phyloP scores from a whole-genome alignment of 2,888 invertebrate species.

The Cosmia pyralina region DNA sequence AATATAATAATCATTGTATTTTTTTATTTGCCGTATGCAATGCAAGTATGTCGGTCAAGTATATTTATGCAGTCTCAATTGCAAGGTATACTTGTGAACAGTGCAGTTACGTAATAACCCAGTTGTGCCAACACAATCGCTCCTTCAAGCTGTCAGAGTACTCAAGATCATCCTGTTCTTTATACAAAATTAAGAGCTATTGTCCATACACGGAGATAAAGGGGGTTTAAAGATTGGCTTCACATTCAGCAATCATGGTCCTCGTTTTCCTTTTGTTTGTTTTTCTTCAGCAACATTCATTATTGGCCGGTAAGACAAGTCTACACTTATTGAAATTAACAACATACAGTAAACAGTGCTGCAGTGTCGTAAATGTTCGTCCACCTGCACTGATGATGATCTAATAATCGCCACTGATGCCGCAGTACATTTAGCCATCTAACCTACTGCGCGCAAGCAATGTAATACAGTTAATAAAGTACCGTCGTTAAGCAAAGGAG shows the following conservation, averaged over 20 bases:
- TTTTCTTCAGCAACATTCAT: background rate
- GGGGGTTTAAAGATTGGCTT: background rate
- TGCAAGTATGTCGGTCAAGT: slow-evolving; percentile 41
- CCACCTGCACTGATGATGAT: no score
- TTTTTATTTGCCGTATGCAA: slow-evolving; percentile 10
- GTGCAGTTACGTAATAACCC: slow-evolving; percentile 6
- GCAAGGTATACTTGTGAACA: slow-evolving; percentile 21
- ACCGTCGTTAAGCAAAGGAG: no score
- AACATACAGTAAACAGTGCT: no score
- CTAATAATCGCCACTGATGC: no score
- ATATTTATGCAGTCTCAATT: slow-evolving; percentile 22
- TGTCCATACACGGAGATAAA: background rate
- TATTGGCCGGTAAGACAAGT: no score
- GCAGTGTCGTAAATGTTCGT: no score
- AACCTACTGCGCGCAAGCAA: no score
- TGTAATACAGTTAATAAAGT: no score
- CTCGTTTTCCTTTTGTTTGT: background rate
- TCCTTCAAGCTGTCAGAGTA: slow-evolving; percentile 4
- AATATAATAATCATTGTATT: slow-evolving; percentile 19
- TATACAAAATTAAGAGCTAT: background rate
- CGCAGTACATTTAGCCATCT: no score
- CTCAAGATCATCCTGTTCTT: background rate
- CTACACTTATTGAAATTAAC: no score
- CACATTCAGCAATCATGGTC: background rate
- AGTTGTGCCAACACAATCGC: background rate